Evolutionary conservation across 2,797 vertebrate species (phyloP).

Genomic region (Gambelia wislizenii): DNA sequence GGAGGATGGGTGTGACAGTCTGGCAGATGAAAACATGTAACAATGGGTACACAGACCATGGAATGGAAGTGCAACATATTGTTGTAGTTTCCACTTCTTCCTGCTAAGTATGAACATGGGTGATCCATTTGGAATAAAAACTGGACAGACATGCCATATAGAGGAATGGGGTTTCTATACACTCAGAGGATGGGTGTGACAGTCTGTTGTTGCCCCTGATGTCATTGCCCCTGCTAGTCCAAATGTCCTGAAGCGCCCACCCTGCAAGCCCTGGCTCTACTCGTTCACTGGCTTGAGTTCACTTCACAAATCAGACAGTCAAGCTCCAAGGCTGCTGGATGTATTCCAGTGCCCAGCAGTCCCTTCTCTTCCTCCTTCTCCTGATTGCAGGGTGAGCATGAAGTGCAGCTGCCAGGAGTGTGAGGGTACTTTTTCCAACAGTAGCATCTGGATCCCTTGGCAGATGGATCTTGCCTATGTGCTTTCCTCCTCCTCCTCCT

Average conservation of each 20-base stretch:
- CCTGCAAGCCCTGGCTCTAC: neutral
- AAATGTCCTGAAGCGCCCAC: neutral
- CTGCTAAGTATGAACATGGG: no score
- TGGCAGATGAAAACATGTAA: no score
- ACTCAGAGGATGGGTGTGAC: no score
- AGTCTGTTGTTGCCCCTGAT: neutral
- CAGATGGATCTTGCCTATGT: neutral
- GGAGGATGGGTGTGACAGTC: no score
- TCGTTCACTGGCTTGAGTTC: neutral
- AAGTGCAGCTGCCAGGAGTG: neutral
- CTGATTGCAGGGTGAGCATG: neutral
- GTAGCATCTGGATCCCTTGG: neutral
- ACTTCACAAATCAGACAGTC: neutral
- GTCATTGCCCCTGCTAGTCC: neutral
- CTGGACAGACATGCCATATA: no score
- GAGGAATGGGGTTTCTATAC: no score
- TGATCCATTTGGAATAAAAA: no score
- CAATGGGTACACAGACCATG: no score
- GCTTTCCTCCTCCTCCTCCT: neutral
- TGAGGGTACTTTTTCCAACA: neutral
- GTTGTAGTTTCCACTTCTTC: no score
- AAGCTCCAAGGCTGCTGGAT: neutral
- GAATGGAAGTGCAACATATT: no score
- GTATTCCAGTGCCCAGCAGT: neutral
- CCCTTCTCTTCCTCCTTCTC: neutral